Percentiles rank a stretch among this genome's conserved stretches.
phyloP scores from a whole-genome alignment of 2,888 invertebrate species.

The Dendrolimus houi region DNA sequence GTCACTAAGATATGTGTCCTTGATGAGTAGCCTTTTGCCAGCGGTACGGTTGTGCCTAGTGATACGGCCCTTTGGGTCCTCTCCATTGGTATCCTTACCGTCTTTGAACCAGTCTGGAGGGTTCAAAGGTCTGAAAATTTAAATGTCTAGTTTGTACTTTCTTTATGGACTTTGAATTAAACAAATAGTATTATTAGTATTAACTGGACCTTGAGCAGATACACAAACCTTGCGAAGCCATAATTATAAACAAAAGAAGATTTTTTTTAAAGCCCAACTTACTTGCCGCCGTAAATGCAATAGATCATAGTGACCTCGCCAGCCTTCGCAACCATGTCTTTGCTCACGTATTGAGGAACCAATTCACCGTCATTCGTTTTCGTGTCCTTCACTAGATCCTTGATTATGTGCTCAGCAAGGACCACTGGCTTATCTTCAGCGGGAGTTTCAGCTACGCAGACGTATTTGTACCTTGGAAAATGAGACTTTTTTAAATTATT shows the following conservation, averaged over 20 bases:
- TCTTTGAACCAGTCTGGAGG: slow-evolving; percentile 54
- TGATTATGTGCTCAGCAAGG: slow-evolving; percentile 44
- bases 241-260: no score
- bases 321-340: slow-evolving; percentile 33
- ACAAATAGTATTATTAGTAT: no score
- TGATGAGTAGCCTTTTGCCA: slow-evolving; percentile 53
- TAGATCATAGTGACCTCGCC: slow-evolving; percentile 44
- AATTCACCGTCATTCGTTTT: slow-evolving; percentile 32
- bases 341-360: slow-evolving; percentile 41
- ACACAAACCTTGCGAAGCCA: no score
- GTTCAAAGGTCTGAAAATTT: slow-evolving; percentile 40
- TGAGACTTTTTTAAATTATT: neutral
- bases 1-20: slow-evolving; percentile 38
- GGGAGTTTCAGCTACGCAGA: slow-evolving; percentile 44
- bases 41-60: slow-evolving; percentile 53
- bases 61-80: slow-evolving; percentile 27
- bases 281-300: slow-evolving; percentile 63
- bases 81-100: slow-evolving; percentile 36
- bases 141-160: no score
- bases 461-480: slow-evolving; percentile 28
- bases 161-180: no score
- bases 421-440: slow-evolving; percentile 32
- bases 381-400: slow-evolving; percentile 26
- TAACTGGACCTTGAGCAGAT: no score
- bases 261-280: slow-evolving; percentile 19